A percentile compares a stretch with the other conserved stretches of the same genome.
These are phyloP conservation scores for Ardeotis arabs DNA, from an alignment of 2,113 vertebrate genomes.

Conservation along the genomic window DNA sequence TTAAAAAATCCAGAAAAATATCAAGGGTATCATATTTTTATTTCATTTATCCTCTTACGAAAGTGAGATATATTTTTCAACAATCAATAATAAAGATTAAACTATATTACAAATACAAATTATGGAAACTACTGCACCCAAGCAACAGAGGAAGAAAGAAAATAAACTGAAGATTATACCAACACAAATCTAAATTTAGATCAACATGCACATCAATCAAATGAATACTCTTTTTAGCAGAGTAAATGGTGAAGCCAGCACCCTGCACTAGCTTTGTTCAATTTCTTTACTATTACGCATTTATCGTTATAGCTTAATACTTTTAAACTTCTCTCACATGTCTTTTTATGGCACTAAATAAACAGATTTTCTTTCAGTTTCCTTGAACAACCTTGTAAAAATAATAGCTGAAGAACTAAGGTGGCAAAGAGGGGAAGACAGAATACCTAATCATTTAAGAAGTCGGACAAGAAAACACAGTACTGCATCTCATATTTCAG, in stretches of 20 bases:
- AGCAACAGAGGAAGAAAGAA: conserved; percentile 10
- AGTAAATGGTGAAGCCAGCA: background rate
- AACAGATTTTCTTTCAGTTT: conserved; percentile 15
- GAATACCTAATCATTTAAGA: background rate
- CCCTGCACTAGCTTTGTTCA: background rate
- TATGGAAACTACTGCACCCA: background rate
- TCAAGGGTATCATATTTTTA: background rate
- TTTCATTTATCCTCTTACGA: background rate
- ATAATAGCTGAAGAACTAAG: background rate
- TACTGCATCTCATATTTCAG: background rate
- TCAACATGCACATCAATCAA: conserved; percentile 8
- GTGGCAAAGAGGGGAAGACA: background rate
- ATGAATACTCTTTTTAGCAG: background rate
- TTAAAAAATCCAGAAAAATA: fast-evolving
- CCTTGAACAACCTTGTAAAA: background rate
- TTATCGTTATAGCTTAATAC: conserved; percentile 40
- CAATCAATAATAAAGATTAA: background rate
- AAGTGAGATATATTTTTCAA: background rate
- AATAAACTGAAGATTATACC: background rate
- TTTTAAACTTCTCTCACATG: background rate
- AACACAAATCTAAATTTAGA: conserved; percentile 31
- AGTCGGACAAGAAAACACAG: background rate
- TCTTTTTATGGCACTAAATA: background rate
- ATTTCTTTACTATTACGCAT: conserved; percentile 1
- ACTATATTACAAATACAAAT: background rate